These are phyloP conservation scores for Regulus satrapa DNA, from an alignment of 2,113 vertebrate species.

Conservation along the genomic window DNA sequence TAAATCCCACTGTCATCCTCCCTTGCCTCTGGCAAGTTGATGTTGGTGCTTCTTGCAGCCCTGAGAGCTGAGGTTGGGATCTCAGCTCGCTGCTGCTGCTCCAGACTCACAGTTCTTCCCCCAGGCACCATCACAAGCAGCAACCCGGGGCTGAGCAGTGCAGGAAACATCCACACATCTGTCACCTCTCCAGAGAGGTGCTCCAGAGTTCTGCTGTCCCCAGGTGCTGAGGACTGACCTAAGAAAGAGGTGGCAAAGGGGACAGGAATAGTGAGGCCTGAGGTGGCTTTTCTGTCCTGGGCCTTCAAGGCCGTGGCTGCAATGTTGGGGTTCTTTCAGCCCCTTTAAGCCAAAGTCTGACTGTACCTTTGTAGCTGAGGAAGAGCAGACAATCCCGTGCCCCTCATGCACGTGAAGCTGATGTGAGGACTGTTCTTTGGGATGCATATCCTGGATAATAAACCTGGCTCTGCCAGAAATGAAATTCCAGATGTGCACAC, in stretches of 20 bases:
- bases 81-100: background rate
- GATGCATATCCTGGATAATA: constrained; percentile 45
- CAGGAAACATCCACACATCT: constrained; percentile 43
- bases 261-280: background rate
- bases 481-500: constrained; percentile 73
- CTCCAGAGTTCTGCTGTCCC: constrained; percentile 59
- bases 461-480: constrained; percentile 68
- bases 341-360: background rate
- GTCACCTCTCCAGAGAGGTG: background rate
- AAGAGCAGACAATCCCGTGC: constrained; percentile 47
- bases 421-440: constrained; percentile 5
- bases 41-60: background rate
- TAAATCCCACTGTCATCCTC: constrained; percentile 69
- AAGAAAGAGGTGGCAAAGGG: background rate
- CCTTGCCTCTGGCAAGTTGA: constrained; percentile 47
- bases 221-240: constrained; percentile 75
- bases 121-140: constrained; percentile 53
- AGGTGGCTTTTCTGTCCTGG: background rate
- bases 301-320: background rate
- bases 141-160: background rate
- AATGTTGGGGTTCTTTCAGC: background rate
- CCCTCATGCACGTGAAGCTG: constrained; percentile 68
- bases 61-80: background rate
- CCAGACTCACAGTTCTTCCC: constrained; percentile 45
- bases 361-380: constrained; percentile 69